Evolutionary conservation across 1,140 invertebrate genomes (phyloP), one percentile per base, ranked within the genome.

Genomic region (Mya arenaria): DNA sequence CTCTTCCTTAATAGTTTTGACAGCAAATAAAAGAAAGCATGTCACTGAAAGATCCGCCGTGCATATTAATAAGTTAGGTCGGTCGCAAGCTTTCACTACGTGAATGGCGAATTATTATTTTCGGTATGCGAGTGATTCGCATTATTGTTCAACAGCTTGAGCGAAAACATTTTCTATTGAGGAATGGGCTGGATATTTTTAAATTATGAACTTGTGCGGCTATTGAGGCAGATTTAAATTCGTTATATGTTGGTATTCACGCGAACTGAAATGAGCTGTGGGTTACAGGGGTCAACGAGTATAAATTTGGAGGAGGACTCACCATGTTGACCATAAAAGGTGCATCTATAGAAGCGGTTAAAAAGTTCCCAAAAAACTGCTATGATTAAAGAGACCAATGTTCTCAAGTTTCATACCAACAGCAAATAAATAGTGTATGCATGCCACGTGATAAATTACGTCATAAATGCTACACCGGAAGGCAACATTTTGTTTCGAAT

Each of bases 311-410:
- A 63, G 73, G 73, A 62, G 73, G 73, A 75, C 44, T 41, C 23
- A 25, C 25, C 58, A 75, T 75, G 62, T 75, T 75, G 73, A 75
- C 73, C 73, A n/a, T n/a, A n/a, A n/a, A n/a, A n/a, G n/a, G n/a
- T n/a, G n/a, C n/a, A n/a, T n/a, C n/a, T n/a, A n/a, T n/a, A n/a
- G n/a, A n/a, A n/a, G n/a, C n/a, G n/a, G n/a, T n/a, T n/a, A n/a
- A n/a, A n/a, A n/a, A n/a, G n/a, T n/a, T n/a, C n/a, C n/a, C n/a
- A n/a, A n/a, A n/a, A n/a, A n/a, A n/a, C n/a, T n/a, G n/a, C n/a
- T n/a, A n/a, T n/a, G n/a, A n/a, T n/a, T n/a, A n/a, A n/a, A n/a
- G n/a, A n/a, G n/a, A n/a, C n/a, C n/a, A n/a, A n/a, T n/a, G n/a
- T n/a, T n/a, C n/a, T n/a, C n/a, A n/a, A n/a, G n/a, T n/a, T n/a